A percentile compares a stretch with the other conserved stretches of the same genome.
Conservation (phyloP, 2,888 invertebrate genomes). For the Drosophila kuntzei region DNA sequence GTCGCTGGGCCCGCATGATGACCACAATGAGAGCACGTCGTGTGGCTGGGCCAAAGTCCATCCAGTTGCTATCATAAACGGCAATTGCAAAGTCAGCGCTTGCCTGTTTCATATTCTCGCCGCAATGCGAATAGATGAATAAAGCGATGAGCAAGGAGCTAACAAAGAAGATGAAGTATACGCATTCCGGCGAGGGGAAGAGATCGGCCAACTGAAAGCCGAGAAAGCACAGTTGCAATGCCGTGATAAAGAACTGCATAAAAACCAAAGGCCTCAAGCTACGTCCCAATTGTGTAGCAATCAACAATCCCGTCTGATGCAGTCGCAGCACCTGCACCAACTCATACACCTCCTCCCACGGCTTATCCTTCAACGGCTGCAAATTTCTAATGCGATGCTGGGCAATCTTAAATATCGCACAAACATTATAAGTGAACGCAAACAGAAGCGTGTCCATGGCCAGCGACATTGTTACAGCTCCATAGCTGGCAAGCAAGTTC, state of each 20-base stretch:
- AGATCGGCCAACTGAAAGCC: conserved; percentile 58
- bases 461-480: conserved; percentile 54
- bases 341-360: conserved; percentile 31
- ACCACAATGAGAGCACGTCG: conserved; percentile 37
- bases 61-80: conserved; percentile 56
- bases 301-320: conserved; percentile 54
- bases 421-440: conserved; percentile 60
- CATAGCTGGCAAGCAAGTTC: conserved; percentile 51
- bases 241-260: conserved; percentile 56
- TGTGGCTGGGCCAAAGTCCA: conserved; percentile 45
- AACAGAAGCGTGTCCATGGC: conserved; percentile 60
- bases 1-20: conserved; percentile 56
- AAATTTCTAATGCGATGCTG: conserved; percentile 55
- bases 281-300: conserved; percentile 40
- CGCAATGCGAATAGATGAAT: conserved; percentile 63
- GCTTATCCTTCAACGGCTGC: conserved; percentile 14
- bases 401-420: conserved; percentile 62
- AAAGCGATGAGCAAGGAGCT: conserved; percentile 57
- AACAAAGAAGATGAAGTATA: conserved; percentile 54
- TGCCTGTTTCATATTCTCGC: conserved; percentile 61
- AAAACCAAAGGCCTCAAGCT: conserved; percentile 50
- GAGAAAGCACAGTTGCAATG: conserved; percentile 57
- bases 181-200: conserved; percentile 46
- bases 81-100: conserved; percentile 56
- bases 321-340: conserved; percentile 46